Percentiles rank a stretch among this genome's conserved stretches.
phyloP scores from a whole-genome alignment of 2,113 vertebrate genomes.

The Monopterus albus region DNA sequence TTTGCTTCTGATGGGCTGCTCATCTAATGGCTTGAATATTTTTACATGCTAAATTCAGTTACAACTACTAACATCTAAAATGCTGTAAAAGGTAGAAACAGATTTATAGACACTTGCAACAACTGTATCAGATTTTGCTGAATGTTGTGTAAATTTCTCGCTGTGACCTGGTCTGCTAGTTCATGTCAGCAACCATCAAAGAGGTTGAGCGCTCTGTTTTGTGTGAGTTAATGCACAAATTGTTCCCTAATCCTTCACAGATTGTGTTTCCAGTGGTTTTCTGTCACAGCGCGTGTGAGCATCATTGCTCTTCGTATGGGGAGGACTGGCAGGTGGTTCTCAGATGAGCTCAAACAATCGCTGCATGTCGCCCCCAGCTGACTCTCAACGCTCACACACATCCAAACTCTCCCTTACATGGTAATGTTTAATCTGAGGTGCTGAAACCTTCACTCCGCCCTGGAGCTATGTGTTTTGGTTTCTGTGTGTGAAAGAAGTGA shows the following conservation, averaged over 20 bases:
- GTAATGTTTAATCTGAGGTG: conserved; percentile 68
- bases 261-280: conserved; percentile 68
- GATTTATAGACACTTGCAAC: neutral
- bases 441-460: conserved; percentile 54
- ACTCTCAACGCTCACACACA: conserved; percentile 27
- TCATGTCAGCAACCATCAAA: conserved; percentile 50
- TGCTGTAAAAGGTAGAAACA: neutral
- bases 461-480: conserved; percentile 31
- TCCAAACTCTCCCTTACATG: conserved; percentile 41
- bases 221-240: conserved; percentile 74
- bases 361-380: conserved; percentile 37
- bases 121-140: neutral
- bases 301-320: conserved; percentile 49
- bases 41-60: neutral
- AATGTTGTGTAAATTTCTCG: neutral
- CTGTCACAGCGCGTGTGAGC: conserved; percentile 71
- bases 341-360: conserved; percentile 64
- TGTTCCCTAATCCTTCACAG: conserved; percentile 68
- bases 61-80: neutral
- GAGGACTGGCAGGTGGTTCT: conserved; percentile 59
- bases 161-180: neutral
- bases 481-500: conserved; percentile 31
- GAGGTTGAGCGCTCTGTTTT: conserved; percentile 29
- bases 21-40: neutral
- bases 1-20: neutral